These are phyloP conservation scores for Pseudopleuronectes americanus DNA, from an alignment of 2,797 vertebrate genomes.

Conservation along the genomic window DNA sequence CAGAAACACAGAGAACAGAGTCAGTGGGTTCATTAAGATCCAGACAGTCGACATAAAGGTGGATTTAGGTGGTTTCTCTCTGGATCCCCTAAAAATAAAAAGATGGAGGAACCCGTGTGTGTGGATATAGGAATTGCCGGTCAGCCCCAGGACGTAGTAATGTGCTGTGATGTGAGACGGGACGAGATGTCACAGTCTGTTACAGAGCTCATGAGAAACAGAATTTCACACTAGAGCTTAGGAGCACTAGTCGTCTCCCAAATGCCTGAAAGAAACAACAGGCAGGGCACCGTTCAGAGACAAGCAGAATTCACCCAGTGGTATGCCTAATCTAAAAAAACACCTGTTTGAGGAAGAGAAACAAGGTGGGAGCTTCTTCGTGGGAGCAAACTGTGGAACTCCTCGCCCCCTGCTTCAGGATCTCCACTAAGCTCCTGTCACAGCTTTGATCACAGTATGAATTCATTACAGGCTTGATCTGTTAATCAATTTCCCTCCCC, in stretches of 20 bases:
- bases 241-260: constrained; percentile 16
- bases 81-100: constrained; percentile 36
- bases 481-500: constrained; percentile 68
- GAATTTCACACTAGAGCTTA: constrained; percentile 21
- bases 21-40: constrained; percentile 22
- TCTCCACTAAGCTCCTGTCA: constrained; percentile 40
- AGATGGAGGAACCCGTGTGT: constrained; percentile 11
- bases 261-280: constrained; percentile 17
- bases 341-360: constrained; percentile 49
- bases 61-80: not conserved
- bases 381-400: constrained; percentile 32
- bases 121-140: constrained; percentile 13
- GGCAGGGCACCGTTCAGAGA: constrained; percentile 24
- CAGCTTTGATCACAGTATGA: constrained; percentile 65
- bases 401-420: constrained; percentile 23
- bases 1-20: constrained; percentile 38
- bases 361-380: constrained; percentile 5
- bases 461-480: constrained; percentile 74
- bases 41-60: constrained; percentile 4
- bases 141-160: constrained; percentile 25
- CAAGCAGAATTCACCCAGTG: constrained; percentile 9
- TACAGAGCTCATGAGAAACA: constrained; percentile 36
- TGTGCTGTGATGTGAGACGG: constrained; percentile 30
- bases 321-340: constrained; percentile 21
- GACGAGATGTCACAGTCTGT: constrained; percentile 20